Conservation (phyloP, 2,888 invertebrate genomes). For the Lithophane leautieri region DNA sequence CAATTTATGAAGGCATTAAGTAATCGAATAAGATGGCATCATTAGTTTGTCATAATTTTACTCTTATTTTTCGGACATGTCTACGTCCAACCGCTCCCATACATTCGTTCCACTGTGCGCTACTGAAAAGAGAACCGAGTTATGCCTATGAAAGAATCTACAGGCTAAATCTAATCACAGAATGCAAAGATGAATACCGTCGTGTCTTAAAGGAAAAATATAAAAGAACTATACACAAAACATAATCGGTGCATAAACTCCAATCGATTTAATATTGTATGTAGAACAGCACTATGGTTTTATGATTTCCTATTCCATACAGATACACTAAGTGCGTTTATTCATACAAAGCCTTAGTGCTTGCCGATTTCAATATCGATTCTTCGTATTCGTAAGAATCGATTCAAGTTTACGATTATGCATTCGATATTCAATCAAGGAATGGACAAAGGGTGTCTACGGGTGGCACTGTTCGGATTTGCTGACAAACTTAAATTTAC, state of each 20-base stretch:
- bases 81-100: too few species aligned
- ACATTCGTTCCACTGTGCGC: too few species aligned
- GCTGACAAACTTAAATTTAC: constrained; percentile 51
- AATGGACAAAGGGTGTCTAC: constrained; percentile 79
- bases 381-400: constrained; percentile 81
- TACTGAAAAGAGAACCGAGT: background rate
- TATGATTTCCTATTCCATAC: constrained; percentile 65
- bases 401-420: constrained; percentile 86
- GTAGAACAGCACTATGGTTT: constrained; percentile 64
- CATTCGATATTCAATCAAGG: constrained; percentile 85
- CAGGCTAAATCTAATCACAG: constrained; percentile 9
- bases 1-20: too few species aligned
- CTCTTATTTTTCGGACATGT: too few species aligned
- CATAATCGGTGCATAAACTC: constrained; percentile 48
- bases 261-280: constrained; percentile 58
- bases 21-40: too few species aligned
- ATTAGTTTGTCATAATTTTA: too few species aligned
- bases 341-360: constrained; percentile 72
- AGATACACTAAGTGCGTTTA: constrained; percentile 67
- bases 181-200: constrained; percentile 13
- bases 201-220: constrained; percentile 30
- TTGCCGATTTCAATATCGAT: constrained; percentile 81
- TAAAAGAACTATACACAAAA: constrained; percentile 28
- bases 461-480: constrained; percentile 70
- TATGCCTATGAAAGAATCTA: background rate